Conservation (phyloP, 35 echinoderm and acorn worm genomes). For the Stichopus chloronotus region DNA sequence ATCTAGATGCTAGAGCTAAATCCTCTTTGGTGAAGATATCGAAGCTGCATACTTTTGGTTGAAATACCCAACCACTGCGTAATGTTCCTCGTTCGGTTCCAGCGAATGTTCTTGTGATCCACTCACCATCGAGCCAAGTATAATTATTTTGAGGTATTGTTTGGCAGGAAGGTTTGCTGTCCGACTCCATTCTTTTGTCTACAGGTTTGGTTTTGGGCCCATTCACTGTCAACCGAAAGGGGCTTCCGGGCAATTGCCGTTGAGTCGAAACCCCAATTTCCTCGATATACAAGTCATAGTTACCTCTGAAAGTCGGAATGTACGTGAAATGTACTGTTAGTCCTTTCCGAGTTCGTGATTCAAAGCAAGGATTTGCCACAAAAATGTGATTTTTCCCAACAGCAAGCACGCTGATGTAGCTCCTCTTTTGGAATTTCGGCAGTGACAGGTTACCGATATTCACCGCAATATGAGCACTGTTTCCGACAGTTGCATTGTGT, state of each 20-base stretch:
- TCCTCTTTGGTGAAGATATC: constrained; percentile 34
- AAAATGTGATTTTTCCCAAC: constrained; percentile 29
- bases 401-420: constrained; percentile 7
- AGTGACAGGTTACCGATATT: not conserved
- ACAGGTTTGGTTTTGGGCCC: not conserved
- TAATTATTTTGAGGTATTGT: constrained; percentile 6
- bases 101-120: not conserved
- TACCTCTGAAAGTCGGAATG: not conserved
- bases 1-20: not conserved
- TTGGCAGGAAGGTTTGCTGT: not conserved
- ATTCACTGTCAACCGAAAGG: constrained; percentile 14
- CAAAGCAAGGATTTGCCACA: not conserved
- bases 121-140: constrained; percentile 11
- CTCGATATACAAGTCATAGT: constrained; percentile 25
- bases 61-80: constrained; percentile 48
- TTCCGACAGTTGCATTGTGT: not conserved
- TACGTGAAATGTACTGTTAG: constrained; percentile 5
- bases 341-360: not conserved
- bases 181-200: not conserved
- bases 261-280: not conserved
- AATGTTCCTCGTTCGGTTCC: constrained; percentile 6
- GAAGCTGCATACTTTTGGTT: constrained; percentile 26
- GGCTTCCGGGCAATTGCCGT: constrained; percentile 12
- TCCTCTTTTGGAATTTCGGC: not conserved
- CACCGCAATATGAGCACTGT: not conserved